Evolutionary conservation across 2,888 invertebrate species (phyloP), one percentile per base, ranked within the genome.

Genomic region (Lamellibrachia columna): DNA sequence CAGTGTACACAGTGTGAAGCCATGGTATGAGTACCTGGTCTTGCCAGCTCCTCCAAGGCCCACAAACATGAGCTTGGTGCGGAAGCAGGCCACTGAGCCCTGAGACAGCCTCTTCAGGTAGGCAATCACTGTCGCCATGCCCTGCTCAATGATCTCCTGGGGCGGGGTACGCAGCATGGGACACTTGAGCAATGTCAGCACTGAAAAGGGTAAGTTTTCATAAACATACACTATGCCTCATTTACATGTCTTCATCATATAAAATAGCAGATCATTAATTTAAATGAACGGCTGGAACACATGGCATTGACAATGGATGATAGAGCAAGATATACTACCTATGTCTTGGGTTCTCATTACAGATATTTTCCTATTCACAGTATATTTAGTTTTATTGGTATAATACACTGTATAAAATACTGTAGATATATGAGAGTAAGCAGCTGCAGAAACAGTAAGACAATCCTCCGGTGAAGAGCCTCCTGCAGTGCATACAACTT

Each of bases 11-110:
- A n/a, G 52, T 40, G 1, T 28, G 40, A 11, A 22, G 55, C 40
- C 15, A 22, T n/a, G 1, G 11, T 1, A 1, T 52, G 60, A 53
- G 6, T 93, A 96, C 96, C 96, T 96, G 90, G 96, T 96, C 94
- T 96, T 96, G 7, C 96, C 96, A n/a, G 96, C 96, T 28, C 96
- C 96, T n/a, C 96, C 96, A 7, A 96, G 95, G 22, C 96, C 96
- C 1, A 96, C 96, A 94, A 96, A 94, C 96, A 96, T 96, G 22
- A 96, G 95, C 93, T 96, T 96, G 28, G 96, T 96, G 92, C 96
- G 93, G 93, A 95, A 95, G 93, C 96, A 96, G 7, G 94, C 93
- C 6, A 95, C 95, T 7, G 95, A 95, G 3, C 96, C 96, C 92
- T 95, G 95, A 4, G 94, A 93, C 2, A 96, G 94, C 22, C 96